A percentile compares a stretch with the other conserved stretches of the same genome.
Conservation (phyloP, 2,888 invertebrate species). For the Lymantria monacha region DNA sequence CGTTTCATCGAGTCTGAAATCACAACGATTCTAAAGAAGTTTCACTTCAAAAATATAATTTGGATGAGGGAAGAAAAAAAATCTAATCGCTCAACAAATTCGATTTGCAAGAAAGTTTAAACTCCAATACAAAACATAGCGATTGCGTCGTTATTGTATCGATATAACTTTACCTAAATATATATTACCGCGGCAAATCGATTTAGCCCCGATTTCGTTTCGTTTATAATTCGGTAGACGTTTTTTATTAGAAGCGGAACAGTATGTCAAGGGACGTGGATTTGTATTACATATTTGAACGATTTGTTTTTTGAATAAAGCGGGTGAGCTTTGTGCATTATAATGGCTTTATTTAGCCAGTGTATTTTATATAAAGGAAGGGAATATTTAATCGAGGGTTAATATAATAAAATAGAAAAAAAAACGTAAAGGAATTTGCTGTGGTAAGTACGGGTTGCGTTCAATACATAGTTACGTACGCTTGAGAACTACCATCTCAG, state of each 20-base stretch:
- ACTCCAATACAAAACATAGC: neutral
- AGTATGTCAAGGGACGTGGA: conserved; percentile 8
- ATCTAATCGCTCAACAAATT: neutral
- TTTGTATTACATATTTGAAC: neutral
- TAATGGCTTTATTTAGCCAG: neutral
- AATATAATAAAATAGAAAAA: too few relatives aligned
- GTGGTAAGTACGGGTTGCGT: too few relatives aligned
- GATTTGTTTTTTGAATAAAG: neutral
- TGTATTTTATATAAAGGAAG: neutral
- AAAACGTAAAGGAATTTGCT: too few relatives aligned
- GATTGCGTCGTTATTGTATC: neutral
- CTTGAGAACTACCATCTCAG: too few relatives aligned
- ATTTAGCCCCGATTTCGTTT: neutral
- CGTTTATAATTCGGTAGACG: conserved; percentile 2
- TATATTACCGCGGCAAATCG: neutral
- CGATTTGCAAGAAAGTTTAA: neutral
- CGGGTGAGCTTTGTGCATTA: neutral
- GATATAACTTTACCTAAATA: neutral
- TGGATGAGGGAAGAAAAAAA: too few relatives aligned
- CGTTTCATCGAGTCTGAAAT: too few relatives aligned
- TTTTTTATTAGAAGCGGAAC: conserved; percentile 7
- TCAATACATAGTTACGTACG: too few relatives aligned
- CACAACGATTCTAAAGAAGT: too few relatives aligned
- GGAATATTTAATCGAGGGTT: neutral
- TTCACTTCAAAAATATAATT: too few relatives aligned